A percentile compares a stretch with the other conserved stretches of the same genome.
phyloP scores from a whole-genome alignment of 2,797 vertebrate genomes.

The Setipinna tenuifilis region DNA sequence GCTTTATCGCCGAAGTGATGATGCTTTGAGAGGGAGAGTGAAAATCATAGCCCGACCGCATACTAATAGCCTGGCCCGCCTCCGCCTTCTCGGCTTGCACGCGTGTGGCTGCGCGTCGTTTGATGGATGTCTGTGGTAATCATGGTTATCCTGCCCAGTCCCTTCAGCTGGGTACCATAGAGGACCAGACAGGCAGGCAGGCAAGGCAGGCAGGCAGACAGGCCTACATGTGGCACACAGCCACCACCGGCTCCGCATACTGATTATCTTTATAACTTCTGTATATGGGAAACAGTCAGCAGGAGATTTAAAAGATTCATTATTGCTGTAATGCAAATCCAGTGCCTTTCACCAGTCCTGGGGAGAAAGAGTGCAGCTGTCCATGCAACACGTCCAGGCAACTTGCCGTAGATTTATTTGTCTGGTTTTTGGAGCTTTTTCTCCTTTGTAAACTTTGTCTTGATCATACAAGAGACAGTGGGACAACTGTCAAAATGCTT shows the following conservation, averaged over 20 bases:
- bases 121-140: conserved; percentile 41
- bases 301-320: conserved; percentile 8
- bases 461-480: background rate
- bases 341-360: background rate
- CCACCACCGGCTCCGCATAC: background rate
- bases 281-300: conserved; percentile 22
- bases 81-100: conserved; percentile 20
- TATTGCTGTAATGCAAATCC: conserved; percentile 17
- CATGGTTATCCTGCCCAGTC: conserved; percentile 32
- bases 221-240: conserved; percentile 6
- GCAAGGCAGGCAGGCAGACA: no score
- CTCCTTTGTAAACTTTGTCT: background rate
- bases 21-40: conserved; percentile 35
- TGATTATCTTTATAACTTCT: conserved; percentile 24
- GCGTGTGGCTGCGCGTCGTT: conserved; percentile 22
- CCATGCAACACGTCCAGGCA: background rate
- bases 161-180: conserved; percentile 12
- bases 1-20: conserved; percentile 24
- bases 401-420: background rate
- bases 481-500: background rate
- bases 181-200: background rate
- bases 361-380: background rate
- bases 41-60: conserved; percentile 25
- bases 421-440: background rate
- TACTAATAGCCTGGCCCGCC: conserved; percentile 18